Conservation (phyloP, 2,888 invertebrate species). For the Agrotis clavis region DNA sequence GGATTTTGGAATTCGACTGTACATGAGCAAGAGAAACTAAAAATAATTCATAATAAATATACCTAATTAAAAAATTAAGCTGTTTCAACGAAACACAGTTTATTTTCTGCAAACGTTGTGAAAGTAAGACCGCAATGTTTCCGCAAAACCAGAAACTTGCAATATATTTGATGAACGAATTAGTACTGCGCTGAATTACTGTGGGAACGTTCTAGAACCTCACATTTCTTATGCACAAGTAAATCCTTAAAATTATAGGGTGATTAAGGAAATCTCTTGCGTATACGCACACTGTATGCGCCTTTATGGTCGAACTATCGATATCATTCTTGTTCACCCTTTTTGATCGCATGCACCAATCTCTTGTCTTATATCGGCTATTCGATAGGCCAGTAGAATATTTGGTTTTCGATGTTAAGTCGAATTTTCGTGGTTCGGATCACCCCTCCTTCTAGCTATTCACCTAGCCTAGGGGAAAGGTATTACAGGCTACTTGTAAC, state of each 20-base stretch:
- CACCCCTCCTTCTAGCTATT: too few relatives aligned
- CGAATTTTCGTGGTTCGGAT: too few relatives aligned
- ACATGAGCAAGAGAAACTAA: neutral
- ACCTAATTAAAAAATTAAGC: conserved; percentile 28
- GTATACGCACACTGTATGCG: neutral
- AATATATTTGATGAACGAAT: conserved; percentile 49
- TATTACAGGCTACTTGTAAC: too few relatives aligned
- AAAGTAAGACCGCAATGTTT: conserved; percentile 40
- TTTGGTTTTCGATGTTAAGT: too few relatives aligned
- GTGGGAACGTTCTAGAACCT: conserved; percentile 19
- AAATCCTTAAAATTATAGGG: neutral
- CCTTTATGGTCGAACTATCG: too few relatives aligned
- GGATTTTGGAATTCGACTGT: too few relatives aligned
- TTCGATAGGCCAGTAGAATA: too few relatives aligned
- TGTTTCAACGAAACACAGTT: conserved; percentile 27
- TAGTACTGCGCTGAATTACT: conserved; percentile 15
- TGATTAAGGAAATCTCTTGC: neutral
- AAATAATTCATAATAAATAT: neutral
- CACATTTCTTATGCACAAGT: neutral
- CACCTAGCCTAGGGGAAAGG: too few relatives aligned
- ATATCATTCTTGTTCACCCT: neutral
- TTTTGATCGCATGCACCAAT: neutral
- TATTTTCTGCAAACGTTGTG: conserved; percentile 36
- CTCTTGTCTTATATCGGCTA: neutral
- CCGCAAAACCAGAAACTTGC: conserved; percentile 48